Conservation (phyloP, 2,113 vertebrate genomes). For the Verasper variegatus region DNA sequence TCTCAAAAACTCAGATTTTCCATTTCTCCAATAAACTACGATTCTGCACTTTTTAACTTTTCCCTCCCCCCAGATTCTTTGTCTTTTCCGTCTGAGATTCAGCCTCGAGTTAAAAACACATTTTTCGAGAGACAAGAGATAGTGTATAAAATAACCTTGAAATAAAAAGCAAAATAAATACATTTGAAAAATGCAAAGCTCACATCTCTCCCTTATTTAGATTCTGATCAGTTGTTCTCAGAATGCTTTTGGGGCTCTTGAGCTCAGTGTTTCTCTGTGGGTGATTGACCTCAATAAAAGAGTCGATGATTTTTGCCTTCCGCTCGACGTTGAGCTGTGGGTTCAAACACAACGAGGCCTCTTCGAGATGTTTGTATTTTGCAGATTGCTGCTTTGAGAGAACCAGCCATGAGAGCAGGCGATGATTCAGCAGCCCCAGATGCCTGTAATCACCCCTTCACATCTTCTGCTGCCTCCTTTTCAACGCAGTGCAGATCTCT, state of each 20-base stretch:
- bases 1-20: not conserved
- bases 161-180: not conserved
- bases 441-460: conserved; percentile 61
- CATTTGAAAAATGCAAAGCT: not conserved
- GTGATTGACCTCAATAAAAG: conserved; percentile 37
- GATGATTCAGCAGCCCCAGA: conserved; percentile 67
- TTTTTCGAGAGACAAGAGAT: not conserved
- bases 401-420: conserved; percentile 48
- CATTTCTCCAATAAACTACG: too few relatives aligned
- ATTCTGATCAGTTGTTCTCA: not conserved
- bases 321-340: conserved; percentile 13
- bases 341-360: conserved; percentile 31
- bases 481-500: conserved; percentile 53
- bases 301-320: not conserved
- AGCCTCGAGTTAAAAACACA: not conserved
- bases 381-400: conserved; percentile 49
- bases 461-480: conserved; percentile 55
- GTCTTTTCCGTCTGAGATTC: too few relatives aligned
- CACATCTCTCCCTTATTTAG: not conserved
- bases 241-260: not conserved
- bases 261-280: conserved; percentile 14
- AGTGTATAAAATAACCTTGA: not conserved
- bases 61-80: too few relatives aligned
- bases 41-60: too few relatives aligned
- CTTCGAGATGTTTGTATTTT: conserved; percentile 53